A percentile compares a stretch with the other conserved stretches of the same genome.
phyloP scores from a whole-genome alignment of 2,888 invertebrate genomes.

The Brachylomia viminalis region DNA sequence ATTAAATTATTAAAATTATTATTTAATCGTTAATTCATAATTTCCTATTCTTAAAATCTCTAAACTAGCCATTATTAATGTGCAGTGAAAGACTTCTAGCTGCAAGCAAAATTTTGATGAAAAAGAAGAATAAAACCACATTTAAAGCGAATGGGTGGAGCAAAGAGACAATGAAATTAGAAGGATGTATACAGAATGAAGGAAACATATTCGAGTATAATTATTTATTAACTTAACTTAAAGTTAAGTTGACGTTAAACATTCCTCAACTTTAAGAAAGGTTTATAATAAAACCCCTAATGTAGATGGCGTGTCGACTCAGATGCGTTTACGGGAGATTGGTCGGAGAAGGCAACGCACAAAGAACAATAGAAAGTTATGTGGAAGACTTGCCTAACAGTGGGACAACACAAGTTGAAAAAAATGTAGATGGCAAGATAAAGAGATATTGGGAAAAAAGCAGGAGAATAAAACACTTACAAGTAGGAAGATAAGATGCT shows the following conservation, averaged over 20 bases:
- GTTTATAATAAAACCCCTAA: not conserved
- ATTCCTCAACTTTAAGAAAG: too few relatives aligned
- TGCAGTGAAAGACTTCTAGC: not conserved
- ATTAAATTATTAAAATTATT: too few relatives aligned
- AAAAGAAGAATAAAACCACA: too few relatives aligned
- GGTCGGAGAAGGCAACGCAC: too few relatives aligned
- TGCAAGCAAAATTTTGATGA: too few relatives aligned
- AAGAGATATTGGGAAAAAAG: not conserved
- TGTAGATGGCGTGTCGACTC: too few relatives aligned
- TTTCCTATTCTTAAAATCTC: too few relatives aligned
- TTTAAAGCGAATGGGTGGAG: not conserved
- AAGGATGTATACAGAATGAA: not conserved
- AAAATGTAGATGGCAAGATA: not conserved
- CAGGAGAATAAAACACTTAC: not conserved
- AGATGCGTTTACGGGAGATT: too few relatives aligned
- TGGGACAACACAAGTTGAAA: too few relatives aligned
- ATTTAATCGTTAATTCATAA: too few relatives aligned
- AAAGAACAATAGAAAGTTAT: too few relatives aligned
- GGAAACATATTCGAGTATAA: not conserved
- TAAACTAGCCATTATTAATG: not conserved
- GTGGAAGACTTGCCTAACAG: too few relatives aligned
- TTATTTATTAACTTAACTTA: not conserved
- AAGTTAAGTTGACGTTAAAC: not conserved
- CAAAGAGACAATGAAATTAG: not conserved
- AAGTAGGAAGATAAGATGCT: not conserved